Evolutionary conservation across 2,888 invertebrate genomes (phyloP).

Genomic region (Dyspetes luteomarginatus): DNA sequence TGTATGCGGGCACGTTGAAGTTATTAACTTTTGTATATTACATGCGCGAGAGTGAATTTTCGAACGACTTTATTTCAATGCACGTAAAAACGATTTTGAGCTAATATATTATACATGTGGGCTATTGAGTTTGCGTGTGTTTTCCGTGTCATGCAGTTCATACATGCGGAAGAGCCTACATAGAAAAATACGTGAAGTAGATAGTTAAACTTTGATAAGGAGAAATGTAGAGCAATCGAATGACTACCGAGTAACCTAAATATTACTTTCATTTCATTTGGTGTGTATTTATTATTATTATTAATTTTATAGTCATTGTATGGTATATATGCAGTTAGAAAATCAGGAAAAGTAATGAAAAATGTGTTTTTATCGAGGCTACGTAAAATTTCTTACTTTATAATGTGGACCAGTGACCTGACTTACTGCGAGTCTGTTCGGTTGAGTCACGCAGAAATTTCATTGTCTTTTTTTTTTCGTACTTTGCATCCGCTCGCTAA

Average conservation of each 20-base stretch:
- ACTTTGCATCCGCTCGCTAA: constrained; percentile 32
- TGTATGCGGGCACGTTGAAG: constrained; percentile 53
- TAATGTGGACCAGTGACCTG: constrained; percentile 39
- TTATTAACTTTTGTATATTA: constrained; percentile 3
- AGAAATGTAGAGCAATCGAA: constrained; percentile 36
- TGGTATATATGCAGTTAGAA: not conserved
- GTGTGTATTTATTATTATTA: not conserved
- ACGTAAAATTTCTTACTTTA: constrained; percentile 8
- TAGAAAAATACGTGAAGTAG: constrained; percentile 4
- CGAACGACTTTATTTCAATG: constrained; percentile 17
- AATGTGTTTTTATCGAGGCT: constrained; percentile 10
- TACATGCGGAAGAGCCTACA: constrained; percentile 7
- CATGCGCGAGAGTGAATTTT: constrained; percentile 67
- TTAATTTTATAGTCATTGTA: not conserved
- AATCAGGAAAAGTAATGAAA: not conserved
- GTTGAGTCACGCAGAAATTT: constrained; percentile 20
- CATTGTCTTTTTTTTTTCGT: constrained; percentile 33
- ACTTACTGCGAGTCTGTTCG: constrained; percentile 12
- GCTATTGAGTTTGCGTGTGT: not conserved
- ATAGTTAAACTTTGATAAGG: not conserved
- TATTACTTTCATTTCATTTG: not conserved
- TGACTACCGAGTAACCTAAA: constrained; percentile 41
- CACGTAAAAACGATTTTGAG: constrained; percentile 25
- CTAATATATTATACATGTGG: constrained; percentile 5
- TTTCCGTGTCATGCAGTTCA: constrained; percentile 28